These are phyloP conservation scores for Leptopilina myrica DNA, from an alignment of 2,888 invertebrate species.

Conservation along the genomic window DNA sequence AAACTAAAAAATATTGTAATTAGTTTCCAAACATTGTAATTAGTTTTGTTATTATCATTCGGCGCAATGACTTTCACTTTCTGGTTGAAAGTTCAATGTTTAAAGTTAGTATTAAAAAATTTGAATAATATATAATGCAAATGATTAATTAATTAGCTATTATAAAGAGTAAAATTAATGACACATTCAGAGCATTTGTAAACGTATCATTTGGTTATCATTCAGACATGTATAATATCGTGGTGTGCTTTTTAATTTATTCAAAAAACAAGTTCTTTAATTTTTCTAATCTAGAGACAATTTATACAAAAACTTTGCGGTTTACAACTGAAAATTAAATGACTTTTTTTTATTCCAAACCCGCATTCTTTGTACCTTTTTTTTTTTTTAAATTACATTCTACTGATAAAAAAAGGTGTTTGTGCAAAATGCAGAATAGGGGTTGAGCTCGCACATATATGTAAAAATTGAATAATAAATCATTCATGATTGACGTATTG, in stretches of 20 bases:
- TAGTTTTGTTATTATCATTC: no score
- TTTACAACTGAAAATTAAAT: neutral
- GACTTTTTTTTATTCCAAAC: neutral
- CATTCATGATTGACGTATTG: neutral
- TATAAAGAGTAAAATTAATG: constrained; percentile 2
- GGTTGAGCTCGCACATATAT: neutral
- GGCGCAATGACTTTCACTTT: neutral
- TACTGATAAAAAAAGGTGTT: neutral
- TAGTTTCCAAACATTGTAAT: no score
- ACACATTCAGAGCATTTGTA: neutral
- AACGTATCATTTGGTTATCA: neutral
- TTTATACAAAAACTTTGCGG: no score
- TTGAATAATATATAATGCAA: neutral
- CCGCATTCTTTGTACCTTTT: neutral
- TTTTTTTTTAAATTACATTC: neutral
- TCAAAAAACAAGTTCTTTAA: constrained; percentile 2
- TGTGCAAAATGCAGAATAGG: neutral
- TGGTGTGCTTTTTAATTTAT: no score
- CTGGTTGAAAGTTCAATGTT: neutral
- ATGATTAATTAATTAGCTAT: neutral
- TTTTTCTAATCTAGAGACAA: no score
- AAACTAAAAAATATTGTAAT: no score
- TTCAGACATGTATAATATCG: no score
- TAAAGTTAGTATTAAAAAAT: neutral
- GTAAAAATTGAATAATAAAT: constrained; percentile 2